phyloP scores from a whole-genome alignment of 2,797 vertebrate species.

The Pantherophis alleghaniensis region DNA sequence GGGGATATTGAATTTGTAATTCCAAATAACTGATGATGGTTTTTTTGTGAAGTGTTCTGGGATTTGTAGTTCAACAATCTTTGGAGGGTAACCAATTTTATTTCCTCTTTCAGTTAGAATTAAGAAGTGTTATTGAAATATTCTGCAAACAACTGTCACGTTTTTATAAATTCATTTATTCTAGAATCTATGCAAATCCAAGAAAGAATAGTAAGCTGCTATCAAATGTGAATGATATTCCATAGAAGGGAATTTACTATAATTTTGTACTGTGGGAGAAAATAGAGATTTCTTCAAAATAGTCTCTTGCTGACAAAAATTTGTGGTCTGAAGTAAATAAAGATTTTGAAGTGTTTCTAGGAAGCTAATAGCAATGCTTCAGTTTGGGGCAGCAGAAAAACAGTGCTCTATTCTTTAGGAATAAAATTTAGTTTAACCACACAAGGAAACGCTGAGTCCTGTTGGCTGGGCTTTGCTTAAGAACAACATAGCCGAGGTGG shows the following conservation, averaged over 20 bases:
- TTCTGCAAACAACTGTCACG: background rate
- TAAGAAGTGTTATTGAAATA: background rate
- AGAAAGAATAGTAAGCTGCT: background rate
- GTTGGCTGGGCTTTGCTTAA: conserved; percentile 2
- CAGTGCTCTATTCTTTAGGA: conserved; percentile 3
- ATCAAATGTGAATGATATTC: background rate
- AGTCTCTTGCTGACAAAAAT: background rate
- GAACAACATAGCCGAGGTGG: conserved; percentile 11
- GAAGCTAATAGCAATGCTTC: background rate
- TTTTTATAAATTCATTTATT: background rate
- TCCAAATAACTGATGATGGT: background rate
- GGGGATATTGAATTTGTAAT: background rate
- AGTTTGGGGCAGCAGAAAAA: conserved; percentile 4
- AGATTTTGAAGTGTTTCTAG: conserved; percentile 20
- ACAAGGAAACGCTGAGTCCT: conserved; percentile 4
- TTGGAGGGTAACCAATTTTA: background rate
- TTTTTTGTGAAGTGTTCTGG: background rate
- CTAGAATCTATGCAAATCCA: background rate
- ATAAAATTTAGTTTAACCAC: conserved; percentile 8
- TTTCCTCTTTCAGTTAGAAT: background rate
- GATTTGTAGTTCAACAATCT: background rate
- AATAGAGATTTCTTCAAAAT: conserved; percentile 4
- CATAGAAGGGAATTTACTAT: background rate
- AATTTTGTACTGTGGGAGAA: background rate
- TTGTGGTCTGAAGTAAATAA: conserved; percentile 19